Conservation (phyloP, 2,797 vertebrate species). For the Miichthys miiuy region DNA sequence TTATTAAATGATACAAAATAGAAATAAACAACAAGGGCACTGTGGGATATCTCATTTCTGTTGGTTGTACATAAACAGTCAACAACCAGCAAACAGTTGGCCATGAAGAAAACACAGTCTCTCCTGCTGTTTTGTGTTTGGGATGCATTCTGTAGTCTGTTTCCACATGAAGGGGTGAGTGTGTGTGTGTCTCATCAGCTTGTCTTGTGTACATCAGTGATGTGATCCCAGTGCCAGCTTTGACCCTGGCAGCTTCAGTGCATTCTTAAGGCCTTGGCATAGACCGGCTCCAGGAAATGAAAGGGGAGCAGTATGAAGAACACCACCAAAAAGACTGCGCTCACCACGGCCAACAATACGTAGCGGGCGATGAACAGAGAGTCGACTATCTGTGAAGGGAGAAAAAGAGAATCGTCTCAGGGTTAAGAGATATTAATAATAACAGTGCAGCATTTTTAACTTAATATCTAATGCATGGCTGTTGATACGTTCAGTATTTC, state of each 20-base stretch:
- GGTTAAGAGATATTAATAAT: background rate
- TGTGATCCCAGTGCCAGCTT: slow-evolving; percentile 49
- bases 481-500: background rate
- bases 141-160: slow-evolving; percentile 25
- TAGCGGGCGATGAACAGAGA: slow-evolving; percentile 92
- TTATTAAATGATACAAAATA: slow-evolving; percentile 26
- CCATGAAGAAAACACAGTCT: slow-evolving; percentile 11
- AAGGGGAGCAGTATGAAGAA: slow-evolving; percentile 90
- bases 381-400: slow-evolving; percentile 89
- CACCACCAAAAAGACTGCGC: slow-evolving; percentile 84
- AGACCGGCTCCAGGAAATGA: slow-evolving; percentile 90
- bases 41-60: background rate
- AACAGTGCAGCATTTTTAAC: background rate
- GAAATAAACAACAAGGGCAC: background rate
- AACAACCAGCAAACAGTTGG: slow-evolving; percentile 18
- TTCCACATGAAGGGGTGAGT: slow-evolving; percentile 23
- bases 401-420: slow-evolving; percentile 7
- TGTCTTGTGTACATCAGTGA: slow-evolving; percentile 58
- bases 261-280: slow-evolving; percentile 88
- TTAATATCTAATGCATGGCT: background rate
- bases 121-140: slow-evolving; percentile 49
- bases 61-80: slow-evolving; percentile 15
- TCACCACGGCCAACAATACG: slow-evolving; percentile 86
- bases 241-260: slow-evolving; percentile 72
- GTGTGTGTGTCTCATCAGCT: slow-evolving; percentile 38